Percentiles rank a stretch among this genome's conserved stretches.
phyloP scores from a whole-genome alignment of 1,140 invertebrate species.

The Ruditapes philippinarum region DNA sequence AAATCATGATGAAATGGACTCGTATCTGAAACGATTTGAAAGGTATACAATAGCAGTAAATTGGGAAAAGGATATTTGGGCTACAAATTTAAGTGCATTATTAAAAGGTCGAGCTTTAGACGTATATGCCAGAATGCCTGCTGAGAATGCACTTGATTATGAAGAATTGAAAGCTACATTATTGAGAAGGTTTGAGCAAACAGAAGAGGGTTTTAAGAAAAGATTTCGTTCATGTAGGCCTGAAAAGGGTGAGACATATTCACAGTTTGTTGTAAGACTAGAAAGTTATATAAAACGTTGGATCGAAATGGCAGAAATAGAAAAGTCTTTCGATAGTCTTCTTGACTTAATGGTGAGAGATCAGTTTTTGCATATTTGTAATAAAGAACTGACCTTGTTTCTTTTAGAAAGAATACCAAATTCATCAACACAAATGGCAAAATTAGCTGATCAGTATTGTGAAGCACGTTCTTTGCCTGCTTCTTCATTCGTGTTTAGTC shows the following conservation, averaged over 20 bases:
- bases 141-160: constrained; percentile 63
- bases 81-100: constrained; percentile 55
- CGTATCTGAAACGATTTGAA: constrained; percentile 56
- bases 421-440: constrained; percentile 49
- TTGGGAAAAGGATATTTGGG: constrained; percentile 58
- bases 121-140: constrained; percentile 65
- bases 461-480: constrained; percentile 30
- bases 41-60: constrained; percentile 50
- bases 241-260: constrained; percentile 62
- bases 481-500: background rate
- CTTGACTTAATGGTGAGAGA: constrained; percentile 39
- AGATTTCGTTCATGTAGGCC: constrained; percentile 62
- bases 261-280: constrained; percentile 26
- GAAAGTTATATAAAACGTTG: constrained; percentile 17
- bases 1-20: constrained; percentile 66
- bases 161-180: constrained; percentile 68
- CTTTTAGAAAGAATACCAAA: constrained; percentile 47
- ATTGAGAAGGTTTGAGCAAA: constrained; percentile 66
- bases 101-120: constrained; percentile 70
- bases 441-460: constrained; percentile 55
- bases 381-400: constrained; percentile 31
- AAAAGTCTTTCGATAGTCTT: background rate
- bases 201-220: constrained; percentile 67
- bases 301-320: constrained; percentile 22
- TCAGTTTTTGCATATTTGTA: constrained; percentile 30